Percentiles rank a stretch among this genome's conserved stretches.
Conservation (phyloP, 2,888 invertebrate species). For the Mactromeris polynyma region DNA sequence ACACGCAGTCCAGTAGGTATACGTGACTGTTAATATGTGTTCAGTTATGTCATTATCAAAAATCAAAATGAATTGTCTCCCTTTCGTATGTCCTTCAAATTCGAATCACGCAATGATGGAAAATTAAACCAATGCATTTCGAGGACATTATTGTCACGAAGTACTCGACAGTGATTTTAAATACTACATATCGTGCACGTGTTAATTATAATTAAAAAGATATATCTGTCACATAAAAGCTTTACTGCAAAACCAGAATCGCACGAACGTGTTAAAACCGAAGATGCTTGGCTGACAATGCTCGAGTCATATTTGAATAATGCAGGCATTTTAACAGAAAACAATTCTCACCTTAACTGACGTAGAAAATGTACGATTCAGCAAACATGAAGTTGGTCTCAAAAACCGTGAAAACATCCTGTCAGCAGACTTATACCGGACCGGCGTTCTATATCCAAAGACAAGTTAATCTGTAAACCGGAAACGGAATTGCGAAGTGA, state of each 20-base stretch:
- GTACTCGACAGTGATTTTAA: not conserved
- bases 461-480: constrained; percentile 12
- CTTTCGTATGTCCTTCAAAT: constrained; percentile 51
- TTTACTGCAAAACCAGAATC: not conserved
- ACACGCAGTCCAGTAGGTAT: too few species aligned
- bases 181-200: not conserved
- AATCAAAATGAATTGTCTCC: constrained; percentile 40
- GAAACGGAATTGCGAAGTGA: constrained; percentile 12
- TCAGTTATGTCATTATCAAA: too few species aligned
- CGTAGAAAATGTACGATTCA: constrained; percentile 72
- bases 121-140: constrained; percentile 17
- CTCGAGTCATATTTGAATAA: not conserved
- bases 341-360: constrained; percentile 53
- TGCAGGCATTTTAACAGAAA: not conserved
- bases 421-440: not conserved
- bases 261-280: constrained; percentile 11
- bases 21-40: too few species aligned
- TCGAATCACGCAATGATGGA: constrained; percentile 1
- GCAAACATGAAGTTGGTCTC: constrained; percentile 69
- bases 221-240: not conserved
- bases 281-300: not conserved
- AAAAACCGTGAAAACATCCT: constrained; percentile 80
- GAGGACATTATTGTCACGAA: too few species aligned
- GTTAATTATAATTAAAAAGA: not conserved
- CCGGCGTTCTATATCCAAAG: not conserved